Conservation (phyloP, 1,140 invertebrate genomes). For the Anthonomus grandis region DNA sequence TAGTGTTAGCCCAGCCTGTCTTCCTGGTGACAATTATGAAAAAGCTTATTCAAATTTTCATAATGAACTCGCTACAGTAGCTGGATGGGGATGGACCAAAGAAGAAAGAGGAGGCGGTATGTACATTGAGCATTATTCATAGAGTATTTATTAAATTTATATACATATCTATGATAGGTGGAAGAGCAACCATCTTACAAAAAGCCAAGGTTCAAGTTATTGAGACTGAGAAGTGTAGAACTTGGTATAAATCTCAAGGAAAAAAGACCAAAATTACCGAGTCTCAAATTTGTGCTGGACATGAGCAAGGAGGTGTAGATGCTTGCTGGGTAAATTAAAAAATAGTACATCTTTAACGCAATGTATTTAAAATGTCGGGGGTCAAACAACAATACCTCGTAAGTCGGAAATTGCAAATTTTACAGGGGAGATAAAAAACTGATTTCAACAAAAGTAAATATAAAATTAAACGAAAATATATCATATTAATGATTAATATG, state of each 20-base stretch:
- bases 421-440: too few species aligned
- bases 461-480: too few species aligned
- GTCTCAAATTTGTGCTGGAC: conserved; percentile 79
- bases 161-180: too few species aligned
- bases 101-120: conserved; percentile 64
- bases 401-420: too few species aligned
- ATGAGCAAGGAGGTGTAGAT: conserved; percentile 76
- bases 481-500: too few species aligned
- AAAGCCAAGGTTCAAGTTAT: conserved; percentile 74
- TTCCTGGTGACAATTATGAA: conserved; percentile 57
- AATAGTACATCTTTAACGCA: too few species aligned
- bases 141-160: too few species aligned
- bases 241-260: conserved; percentile 71
- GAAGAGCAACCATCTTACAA: conserved; percentile 67
- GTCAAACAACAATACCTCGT: too few species aligned
- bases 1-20: conserved; percentile 68
- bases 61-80: conserved; percentile 61
- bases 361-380: too few species aligned
- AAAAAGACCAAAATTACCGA: conserved; percentile 68
- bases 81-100: conserved; percentile 81
- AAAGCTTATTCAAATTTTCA: conserved; percentile 52
- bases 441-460: too few species aligned
- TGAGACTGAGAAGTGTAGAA: conserved; percentile 66
- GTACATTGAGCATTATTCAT: too few species aligned
- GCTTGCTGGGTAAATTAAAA: conserved; percentile 85